Evolutionary conservation across 2,888 invertebrate genomes (phyloP), one percentile per base, ranked within the genome.

Genomic region (Glyphotaelius pellucidus): DNA sequence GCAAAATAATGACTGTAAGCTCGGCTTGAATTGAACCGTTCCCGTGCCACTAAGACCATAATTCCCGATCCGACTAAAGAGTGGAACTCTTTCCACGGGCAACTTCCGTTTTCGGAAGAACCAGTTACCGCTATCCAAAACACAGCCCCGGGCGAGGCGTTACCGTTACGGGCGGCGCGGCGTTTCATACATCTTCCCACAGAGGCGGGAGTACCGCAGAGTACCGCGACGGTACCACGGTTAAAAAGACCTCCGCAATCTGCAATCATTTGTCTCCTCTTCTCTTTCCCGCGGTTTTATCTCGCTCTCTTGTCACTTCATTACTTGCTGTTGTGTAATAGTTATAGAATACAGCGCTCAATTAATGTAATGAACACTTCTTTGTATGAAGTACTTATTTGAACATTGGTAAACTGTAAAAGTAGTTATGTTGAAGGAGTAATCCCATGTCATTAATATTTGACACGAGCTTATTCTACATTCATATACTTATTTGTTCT

Each of bases 91-190:
- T 86, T 89, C n/a, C 79, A 47, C 42, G 25, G 88, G n/a, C 79
- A 89, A 79, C 88, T 89, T 89, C 88, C 88, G 88, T 89, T 89
- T 89, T 80, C 15, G 88, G 88, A 52, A 89, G 67, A 89, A 89
- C 88, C 88, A 32, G 88, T 89, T 89, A 79, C 88, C 88, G 88
- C 88, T 89, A 80, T 35, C 88, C 88, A 67, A 89, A 79, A 89
- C 42, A 86, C 38, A 79, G 79, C 67, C 88, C 25, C 32, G 25
- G 79, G 88, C 67, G 32, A 25, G 79, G 80, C 88, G 67, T 32
- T 89, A 89, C 88, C 88, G 88, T 89, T 89, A 89, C 88, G 42
- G 47, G 30, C 88, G 42, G 47, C 15, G 86, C 86, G 42, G 42
- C 52, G 47, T 42, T 32, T 31, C 4, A 32, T 81, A 32, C 81